phyloP scores from a whole-genome alignment of 1,140 invertebrate species.

The Branchinecta lindahli region DNA sequence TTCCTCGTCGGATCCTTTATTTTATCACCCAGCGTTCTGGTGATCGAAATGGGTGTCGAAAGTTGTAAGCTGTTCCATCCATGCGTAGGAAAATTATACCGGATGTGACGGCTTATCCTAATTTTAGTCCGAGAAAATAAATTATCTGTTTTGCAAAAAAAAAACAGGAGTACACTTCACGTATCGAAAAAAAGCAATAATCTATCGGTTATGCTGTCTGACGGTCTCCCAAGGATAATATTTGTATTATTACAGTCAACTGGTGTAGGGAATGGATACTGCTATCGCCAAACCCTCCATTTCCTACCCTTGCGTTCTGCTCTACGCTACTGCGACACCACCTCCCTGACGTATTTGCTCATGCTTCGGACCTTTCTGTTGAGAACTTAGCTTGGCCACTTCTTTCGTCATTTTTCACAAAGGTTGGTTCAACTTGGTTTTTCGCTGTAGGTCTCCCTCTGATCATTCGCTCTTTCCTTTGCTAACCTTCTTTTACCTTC shows the following conservation, averaged over 20 bases:
- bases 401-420: background rate
- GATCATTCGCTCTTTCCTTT: background rate
- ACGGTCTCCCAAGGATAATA: no score
- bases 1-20: no score
- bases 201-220: no score
- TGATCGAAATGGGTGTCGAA: no score
- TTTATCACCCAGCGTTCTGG: no score
- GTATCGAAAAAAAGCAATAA: no score
- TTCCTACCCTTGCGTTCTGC: background rate
- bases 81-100: no score
- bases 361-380: background rate
- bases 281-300: background rate
- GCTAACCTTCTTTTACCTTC: background rate
- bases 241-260: background rate
- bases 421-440: background rate
- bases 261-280: constrained; percentile 1
- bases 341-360: background rate
- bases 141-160: no score
- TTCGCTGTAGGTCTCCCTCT: background rate
- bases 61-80: no score
- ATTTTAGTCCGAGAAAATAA: no score
- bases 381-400: background rate
- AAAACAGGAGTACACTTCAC: no score
- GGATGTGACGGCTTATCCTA: no score
- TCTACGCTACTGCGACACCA: background rate